Conservation (phyloP, 1,140 invertebrate genomes). For the Diuraphis noxia region DNA sequence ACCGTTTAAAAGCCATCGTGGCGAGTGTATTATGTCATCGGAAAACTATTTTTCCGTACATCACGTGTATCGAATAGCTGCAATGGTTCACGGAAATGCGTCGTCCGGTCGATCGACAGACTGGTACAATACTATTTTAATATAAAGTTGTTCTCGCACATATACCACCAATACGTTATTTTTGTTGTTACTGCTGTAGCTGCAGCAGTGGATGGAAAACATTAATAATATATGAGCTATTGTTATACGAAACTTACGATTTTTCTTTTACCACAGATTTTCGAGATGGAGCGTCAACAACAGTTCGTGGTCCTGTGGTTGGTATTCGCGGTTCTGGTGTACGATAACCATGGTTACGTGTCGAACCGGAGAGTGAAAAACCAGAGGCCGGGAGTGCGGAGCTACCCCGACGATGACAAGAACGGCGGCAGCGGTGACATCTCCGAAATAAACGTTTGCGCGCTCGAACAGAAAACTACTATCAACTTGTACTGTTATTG, state of each 20-base stretch:
- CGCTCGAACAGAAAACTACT: conserved; percentile 58
- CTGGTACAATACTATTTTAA: neutral
- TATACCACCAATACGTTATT: neutral
- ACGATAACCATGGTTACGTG: conserved; percentile 1
- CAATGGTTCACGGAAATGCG: neutral
- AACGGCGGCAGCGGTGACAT: neutral
- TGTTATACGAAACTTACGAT: too few species aligned
- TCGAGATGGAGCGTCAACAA: neutral
- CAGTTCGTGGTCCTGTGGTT: neutral
- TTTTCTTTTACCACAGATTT: neutral
- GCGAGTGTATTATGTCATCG: neutral
- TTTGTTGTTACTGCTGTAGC: too few species aligned
- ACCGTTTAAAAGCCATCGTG: neutral
- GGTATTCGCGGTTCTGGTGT: neutral
- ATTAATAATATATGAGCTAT: too few species aligned
- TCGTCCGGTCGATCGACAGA: neutral
- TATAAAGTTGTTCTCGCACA: too few species aligned
- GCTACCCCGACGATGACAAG: neutral
- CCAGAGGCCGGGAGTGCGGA: neutral
- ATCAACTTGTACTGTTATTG: conserved; percentile 63
- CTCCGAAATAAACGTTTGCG: conserved; percentile 61
- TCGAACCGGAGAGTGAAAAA: neutral
- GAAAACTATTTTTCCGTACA: neutral
- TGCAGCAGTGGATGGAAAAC: neutral
- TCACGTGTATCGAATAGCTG: neutral